Percentiles rank a stretch among this genome's conserved stretches.
phyloP scores from a whole-genome alignment of 2,888 invertebrate species.

The Xanthia icteritia region DNA sequence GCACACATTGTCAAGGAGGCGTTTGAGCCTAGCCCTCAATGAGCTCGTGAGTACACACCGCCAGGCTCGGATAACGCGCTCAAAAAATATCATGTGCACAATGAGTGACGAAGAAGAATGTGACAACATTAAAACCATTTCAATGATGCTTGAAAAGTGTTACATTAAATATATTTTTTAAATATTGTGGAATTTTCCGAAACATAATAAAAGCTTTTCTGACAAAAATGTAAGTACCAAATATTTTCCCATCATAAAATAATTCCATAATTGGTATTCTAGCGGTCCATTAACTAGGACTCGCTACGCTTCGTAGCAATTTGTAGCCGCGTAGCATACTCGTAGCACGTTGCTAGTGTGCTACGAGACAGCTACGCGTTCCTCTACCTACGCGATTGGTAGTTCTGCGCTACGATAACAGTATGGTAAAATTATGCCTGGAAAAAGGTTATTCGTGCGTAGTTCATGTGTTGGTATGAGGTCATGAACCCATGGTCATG shows the following conservation, averaged over 20 bases:
- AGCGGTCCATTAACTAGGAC: background rate
- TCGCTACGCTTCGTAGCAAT: conserved; percentile 25
- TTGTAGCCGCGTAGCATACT: conserved; percentile 44
- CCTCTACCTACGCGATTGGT: background rate
- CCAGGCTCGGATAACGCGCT: conserved; percentile 56
- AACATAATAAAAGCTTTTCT: background rate
- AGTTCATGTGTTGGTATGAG: background rate
- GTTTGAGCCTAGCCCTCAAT: conserved; percentile 60
- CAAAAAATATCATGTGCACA: conserved; percentile 55
- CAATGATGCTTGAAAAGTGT: conserved; percentile 16
- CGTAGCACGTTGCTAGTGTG: conserved; percentile 27
- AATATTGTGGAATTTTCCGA: background rate
- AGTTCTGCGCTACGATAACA: conserved; percentile 1
- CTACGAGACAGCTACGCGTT: conserved; percentile 31
- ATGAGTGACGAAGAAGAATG: conserved; percentile 51
- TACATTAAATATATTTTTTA: background rate
- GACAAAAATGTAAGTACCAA: background rate
- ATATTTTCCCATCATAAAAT: background rate
- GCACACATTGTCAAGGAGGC: conserved; percentile 56
- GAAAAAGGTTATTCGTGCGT: background rate
- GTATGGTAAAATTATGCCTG: background rate
- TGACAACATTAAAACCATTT: conserved; percentile 34
- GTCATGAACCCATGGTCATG: background rate
- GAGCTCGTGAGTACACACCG: conserved; percentile 61
- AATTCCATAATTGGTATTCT: conserved; percentile 3